Evolutionary conservation across 2,888 invertebrate species (phyloP), one percentile per base, ranked within the genome.

Genomic region (Oxytorus armatus): DNA sequence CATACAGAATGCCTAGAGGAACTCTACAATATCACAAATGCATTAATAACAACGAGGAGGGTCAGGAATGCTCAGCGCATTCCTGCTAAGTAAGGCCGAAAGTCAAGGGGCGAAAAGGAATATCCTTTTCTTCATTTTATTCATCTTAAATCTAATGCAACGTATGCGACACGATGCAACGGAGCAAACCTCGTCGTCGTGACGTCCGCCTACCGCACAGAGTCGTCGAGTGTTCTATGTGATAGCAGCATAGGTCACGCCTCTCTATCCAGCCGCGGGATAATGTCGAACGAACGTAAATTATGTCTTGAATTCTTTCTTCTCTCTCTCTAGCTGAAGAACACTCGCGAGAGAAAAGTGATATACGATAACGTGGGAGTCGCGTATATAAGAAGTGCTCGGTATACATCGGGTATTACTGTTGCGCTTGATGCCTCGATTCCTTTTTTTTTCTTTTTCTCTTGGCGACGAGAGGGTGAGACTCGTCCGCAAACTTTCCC

Each of bases 201-300:
- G 82, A 82, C 82, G 83, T 82, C 68, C 83, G 77, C 82, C 77
- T 81, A 83, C 79, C 68, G n/a, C n/a, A 72, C 59, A 53, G 47
- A 79, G 77, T 76, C 81, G 77, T n/a, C 29, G 63, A 36, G 65
- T 63, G 51, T 57, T 68, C 53, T 51, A 42, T 69, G 70, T 74
- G 82, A 83, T 83, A 82, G 82, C 82, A 81, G 84, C 87, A 86
- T 84, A 84, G 87, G 88, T 88, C 88, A 88, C 88, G 88, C 89
- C 87, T 87, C 86, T 83, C 79, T 81, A 74, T 80, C 57, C 78
- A 81, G 87, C 86, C 86, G 83, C 87, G 85, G 88, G 86, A 89
- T 89, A 88, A 89, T 88, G 89, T 89, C 89, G 88, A 89, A 87
- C 87, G 86, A 85, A 85, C 85, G 86, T 88, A 89, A 88, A 89